phyloP scores from a whole-genome alignment of 2,113 vertebrate genomes.

The Amia ocellicauda region DNA sequence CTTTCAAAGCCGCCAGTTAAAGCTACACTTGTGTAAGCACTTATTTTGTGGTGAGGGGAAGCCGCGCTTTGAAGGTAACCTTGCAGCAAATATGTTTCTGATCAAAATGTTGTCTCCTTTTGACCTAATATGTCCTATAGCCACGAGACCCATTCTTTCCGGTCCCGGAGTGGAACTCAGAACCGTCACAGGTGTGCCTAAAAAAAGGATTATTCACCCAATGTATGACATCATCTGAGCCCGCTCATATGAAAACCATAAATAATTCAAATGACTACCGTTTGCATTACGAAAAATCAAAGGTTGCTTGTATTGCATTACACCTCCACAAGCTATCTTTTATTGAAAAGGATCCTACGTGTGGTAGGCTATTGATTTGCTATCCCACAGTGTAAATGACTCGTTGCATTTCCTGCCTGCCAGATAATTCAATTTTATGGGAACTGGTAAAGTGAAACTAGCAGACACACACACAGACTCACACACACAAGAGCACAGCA shows the following conservation, averaged over 20 bases:
- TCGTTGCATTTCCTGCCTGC: slow-evolving; percentile 3
- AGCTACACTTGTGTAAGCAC: not conserved
- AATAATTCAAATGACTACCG: not conserved
- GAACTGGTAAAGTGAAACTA: not conserved
- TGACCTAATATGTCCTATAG: no score
- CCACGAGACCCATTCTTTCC: no score
- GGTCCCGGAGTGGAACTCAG: no score
- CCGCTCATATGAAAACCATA: not conserved
- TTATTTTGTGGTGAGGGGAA: not conserved
- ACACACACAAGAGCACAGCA: not conserved
- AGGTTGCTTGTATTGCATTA: not conserved
- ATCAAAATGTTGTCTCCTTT: not conserved
- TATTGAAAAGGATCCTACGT: not conserved
- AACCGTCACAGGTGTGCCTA: not conserved
- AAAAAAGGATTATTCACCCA: not conserved
- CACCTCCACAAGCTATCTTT: not conserved
- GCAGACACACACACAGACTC: not conserved
- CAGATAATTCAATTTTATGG: slow-evolving; percentile 5
- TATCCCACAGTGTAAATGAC: not conserved
- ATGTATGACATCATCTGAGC: not conserved
- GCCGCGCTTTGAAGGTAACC: not conserved
- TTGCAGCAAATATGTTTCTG: not conserved
- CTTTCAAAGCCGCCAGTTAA: no score
- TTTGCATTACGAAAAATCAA: not conserved
- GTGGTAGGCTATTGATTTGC: not conserved